Percentiles rank a stretch among this genome's conserved stretches.
phyloP scores from a whole-genome alignment of 2,797 vertebrate genomes.

The Tragelaphus oryx region DNA sequence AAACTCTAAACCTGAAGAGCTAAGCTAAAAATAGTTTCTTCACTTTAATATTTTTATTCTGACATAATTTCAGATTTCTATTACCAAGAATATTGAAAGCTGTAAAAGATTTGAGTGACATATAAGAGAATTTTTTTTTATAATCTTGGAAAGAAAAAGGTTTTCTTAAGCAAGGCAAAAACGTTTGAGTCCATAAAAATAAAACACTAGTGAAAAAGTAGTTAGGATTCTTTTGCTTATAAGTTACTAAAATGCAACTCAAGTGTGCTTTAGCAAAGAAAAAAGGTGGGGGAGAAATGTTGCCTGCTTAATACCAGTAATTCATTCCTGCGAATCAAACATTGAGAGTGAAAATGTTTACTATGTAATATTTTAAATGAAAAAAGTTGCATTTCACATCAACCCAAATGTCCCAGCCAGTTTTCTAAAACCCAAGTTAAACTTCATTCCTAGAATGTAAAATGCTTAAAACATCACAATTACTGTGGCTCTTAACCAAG shows the following conservation, averaged over 20 bases:
- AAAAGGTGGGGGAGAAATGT: rapidly evolving
- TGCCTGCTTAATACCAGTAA: not conserved
- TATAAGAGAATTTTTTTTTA: not conserved
- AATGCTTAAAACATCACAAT: not conserved
- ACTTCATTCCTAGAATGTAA: not conserved
- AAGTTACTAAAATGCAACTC: not conserved
- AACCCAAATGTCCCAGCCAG: not conserved
- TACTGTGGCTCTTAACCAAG: not conserved
- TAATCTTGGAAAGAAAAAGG: not conserved
- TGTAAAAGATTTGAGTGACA: not conserved
- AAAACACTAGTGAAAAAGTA: not conserved
- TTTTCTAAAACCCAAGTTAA: not conserved
- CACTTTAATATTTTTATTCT: not conserved
- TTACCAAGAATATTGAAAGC: not conserved
- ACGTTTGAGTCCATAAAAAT: not conserved
- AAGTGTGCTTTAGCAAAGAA: not conserved
- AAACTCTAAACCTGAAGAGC: not conserved
- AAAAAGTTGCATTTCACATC: not conserved
- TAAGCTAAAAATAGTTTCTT: not conserved
- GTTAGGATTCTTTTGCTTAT: not conserved
- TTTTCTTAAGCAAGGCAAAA: not conserved
- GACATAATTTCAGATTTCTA: not conserved
- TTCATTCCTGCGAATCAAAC: not conserved
- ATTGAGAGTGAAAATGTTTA: not conserved
- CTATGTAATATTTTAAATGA: not conserved